Evolutionary conservation across 2,888 invertebrate genomes (phyloP), one percentile per base, ranked within the genome.

Genomic region (Gastracanthus pulcherrimus): DNA sequence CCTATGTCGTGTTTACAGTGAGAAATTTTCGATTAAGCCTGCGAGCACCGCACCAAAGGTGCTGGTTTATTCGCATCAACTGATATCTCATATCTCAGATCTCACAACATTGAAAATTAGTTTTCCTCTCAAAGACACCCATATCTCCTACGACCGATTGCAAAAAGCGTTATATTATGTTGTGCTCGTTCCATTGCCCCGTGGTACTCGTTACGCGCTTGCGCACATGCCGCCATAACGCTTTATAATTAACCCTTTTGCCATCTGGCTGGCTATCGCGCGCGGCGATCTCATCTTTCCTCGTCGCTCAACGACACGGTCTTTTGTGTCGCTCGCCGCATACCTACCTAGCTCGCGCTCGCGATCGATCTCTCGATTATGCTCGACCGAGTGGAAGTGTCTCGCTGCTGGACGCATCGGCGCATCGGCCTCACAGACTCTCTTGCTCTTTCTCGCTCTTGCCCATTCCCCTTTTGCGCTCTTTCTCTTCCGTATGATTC

Each of bases 231-330:
- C 11, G 11, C 13, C 23, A 7, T 58, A 23, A 26, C 5, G 1
- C 87, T 88, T 88, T 89, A 89, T 89, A 89, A 89, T 89, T 89
- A 89, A 88, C 88, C 87, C 88, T 86, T 87, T 87, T 85, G 86
- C 86, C 83, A 85, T 85, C 86, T 82, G 84, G 55, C 82, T 67
- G 26, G 26, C 11, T 11, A 26, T 58, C 23, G 11, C 13, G 23
- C 23, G 6, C 55, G 55, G 26, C 26, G 23, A 23, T 11, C 11
- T 26, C 26, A 23, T 23, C 55, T 6, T 6, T 23, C 26, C 11
- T 16, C n/a, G n/a, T 48, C 48, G 26, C 48, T 55, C 69, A 48
- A 51, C 55, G 48, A 45, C 75, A 64, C 76, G 80, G 79, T 86
- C 87, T 88, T 89, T 88, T 89, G 87, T 89, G 84, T 83, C 83